These are phyloP conservation scores for Dendrolimus houi DNA, from an alignment of 2,888 invertebrate genomes.

Conservation along the genomic window DNA sequence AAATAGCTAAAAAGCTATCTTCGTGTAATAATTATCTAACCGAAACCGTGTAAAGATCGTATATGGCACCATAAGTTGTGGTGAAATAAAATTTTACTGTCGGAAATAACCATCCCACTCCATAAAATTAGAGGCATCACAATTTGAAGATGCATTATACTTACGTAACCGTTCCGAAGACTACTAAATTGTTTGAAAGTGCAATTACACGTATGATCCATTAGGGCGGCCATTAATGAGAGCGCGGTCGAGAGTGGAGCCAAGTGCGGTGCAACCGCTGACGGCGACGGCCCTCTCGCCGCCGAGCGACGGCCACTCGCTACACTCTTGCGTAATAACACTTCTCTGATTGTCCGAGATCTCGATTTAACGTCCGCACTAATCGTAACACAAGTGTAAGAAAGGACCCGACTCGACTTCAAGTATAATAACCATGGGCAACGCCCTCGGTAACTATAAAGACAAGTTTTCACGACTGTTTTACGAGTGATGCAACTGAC, in stretches of 20 bases:
- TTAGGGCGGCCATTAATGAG: constrained; percentile 44
- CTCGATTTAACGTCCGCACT: constrained; percentile 40
- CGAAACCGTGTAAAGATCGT: neutral
- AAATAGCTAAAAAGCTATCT: too few relatives aligned
- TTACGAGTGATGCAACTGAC: constrained; percentile 53
- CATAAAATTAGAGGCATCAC: constrained; percentile 21
- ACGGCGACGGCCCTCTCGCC: constrained; percentile 10
- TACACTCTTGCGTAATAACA: constrained; percentile 34
- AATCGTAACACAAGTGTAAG: constrained; percentile 38
- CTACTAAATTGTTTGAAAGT: constrained; percentile 45
- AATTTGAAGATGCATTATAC: constrained; percentile 24
- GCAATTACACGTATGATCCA: constrained; percentile 51
- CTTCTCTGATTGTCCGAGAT: constrained; percentile 40
- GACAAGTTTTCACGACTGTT: constrained; percentile 66
- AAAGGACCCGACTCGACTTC: constrained; percentile 38
- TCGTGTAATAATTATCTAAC: too few relatives aligned
- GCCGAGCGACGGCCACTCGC: constrained; percentile 9
- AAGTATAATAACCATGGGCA: constrained; percentile 19
- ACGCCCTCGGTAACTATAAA: constrained; percentile 35
- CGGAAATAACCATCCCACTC: constrained; percentile 8
- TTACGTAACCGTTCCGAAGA: constrained; percentile 14
- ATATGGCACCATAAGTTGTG: neutral
- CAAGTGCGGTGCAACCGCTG: constrained; percentile 13
- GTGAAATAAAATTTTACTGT: neutral
- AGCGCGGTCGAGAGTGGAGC: constrained; percentile 21